phyloP scores from a whole-genome alignment of 2,797 vertebrate genomes.

The Syngnathus acus region DNA sequence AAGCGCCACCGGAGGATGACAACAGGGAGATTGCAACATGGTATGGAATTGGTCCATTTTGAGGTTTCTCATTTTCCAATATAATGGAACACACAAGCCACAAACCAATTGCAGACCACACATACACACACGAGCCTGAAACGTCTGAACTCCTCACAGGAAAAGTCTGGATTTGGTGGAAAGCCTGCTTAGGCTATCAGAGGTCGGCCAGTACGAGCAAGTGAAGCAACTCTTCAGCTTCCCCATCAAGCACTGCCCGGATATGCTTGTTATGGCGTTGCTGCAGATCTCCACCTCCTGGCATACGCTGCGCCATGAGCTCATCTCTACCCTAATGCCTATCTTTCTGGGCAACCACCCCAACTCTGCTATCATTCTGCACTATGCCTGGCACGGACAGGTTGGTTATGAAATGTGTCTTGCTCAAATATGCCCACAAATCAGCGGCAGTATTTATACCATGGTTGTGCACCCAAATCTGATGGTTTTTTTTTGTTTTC shows the following conservation, averaged over 20 bases:
- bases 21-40: conserved; percentile 98
- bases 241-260: conserved; percentile 97
- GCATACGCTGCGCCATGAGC: conserved; percentile 96
- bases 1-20: conserved; percentile 98
- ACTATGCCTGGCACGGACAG: conserved; percentile 99
- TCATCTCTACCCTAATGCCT: conserved; percentile 98
- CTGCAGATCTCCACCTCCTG: conserved; percentile 97
- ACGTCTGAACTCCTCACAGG: conserved; percentile 65
- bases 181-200: conserved; percentile 87
- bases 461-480: not conserved
- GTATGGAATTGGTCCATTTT: conserved; percentile 54
- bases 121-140: not conserved
- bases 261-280: conserved; percentile 95
- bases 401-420: conserved; percentile 58
- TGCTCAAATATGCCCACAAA: not conserved
- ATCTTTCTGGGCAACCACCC: conserved; percentile 98
- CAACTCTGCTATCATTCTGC: conserved; percentile 98
- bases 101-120: not conserved
- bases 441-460: no score
- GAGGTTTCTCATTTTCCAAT: not conserved
- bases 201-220: conserved; percentile 97
- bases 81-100: not conserved
- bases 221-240: conserved; percentile 98
- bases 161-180: conserved; percentile 98
- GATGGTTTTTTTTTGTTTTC: not conserved